Base-by-base conservation (phyloP, 1,140 invertebrate species). In the Aphaenogaster rudis region DNA sequence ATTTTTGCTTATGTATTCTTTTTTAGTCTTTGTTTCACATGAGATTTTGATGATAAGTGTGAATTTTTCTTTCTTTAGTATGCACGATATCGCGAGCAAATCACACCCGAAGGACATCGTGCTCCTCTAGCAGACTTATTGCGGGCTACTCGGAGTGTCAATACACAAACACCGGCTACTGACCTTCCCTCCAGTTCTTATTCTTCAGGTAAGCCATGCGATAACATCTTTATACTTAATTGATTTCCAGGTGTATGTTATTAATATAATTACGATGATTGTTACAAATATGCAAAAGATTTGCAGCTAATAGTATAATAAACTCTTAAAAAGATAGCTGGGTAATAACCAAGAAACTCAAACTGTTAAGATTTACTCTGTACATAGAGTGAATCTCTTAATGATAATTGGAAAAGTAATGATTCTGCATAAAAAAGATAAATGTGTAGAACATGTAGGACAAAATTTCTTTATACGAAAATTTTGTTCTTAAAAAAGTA, bases 61-160 rank as follows among this genome's bases (percentile, higher is more conserved):
- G 21, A n/a, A 80, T 48, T 57, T 61, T 64, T 28, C 9, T 50
- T 57, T 36, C 72, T 87, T 8, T 64, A 95, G 95, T 95, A 95
- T 84, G 94, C 94, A 77, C 94, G 93, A 93, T 95, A 94, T 93
- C 95, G 95, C 39, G 95, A 95, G 74, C 95, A 95, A 90, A 95
- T 96, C n/a, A 97, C 97, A 72, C 98, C 98, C 21, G 98, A 98
- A 96, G 98, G 98, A 50, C 98, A 98, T 93, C 96, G 98, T 89
- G 98, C 98, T 50, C 98, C 98, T 33, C 95, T 98, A 78, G 97
- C 98, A 21, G 98, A 98, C 91, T 94, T 98, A 17, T 95, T 97
- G 50, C 95, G 97, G 86, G 96, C 96, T 33, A 97, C 96, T 33
- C 96, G 97, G 72, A 98, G 97, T 88, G 97, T 98, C 54, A 97